Base-by-base conservation (phyloP, 1,140 invertebrate species). In the Argopecten irradians region DNA sequence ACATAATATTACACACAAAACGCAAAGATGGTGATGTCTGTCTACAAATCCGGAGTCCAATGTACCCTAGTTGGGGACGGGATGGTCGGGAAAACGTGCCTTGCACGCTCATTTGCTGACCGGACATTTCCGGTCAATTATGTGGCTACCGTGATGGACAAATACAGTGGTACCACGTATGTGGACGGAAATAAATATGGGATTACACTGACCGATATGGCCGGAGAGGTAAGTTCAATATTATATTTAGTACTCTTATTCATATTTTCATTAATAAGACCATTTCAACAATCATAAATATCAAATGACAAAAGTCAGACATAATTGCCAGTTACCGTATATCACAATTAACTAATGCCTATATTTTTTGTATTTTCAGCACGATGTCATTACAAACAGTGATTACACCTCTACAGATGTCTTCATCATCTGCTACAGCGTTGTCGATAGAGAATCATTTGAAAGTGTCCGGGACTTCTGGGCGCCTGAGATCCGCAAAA, bases 351-450 rank as follows among this genome's bases (percentile, higher is more conserved):
- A 39, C 36, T 39, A 39, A 39, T 8, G 13, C 36, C 13, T 13
- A 39, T 13, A 71, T n/a, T n/a, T 71, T 87, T 39, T 90, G n/a
- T 87, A 33, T 89, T 88, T 89, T 22, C 92, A 93, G 93, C 98
- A 99, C 96, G 98, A 99, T 96, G 96, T 98, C 92, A 96, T 99
- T 83, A 96, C 98, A 94, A 98, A 98, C 14, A 96, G 99, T 19
- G 98, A 98, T 36, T 99, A 99, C 96, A 98, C 98, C 92, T 98
- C 99, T 95, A 99, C 98, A 39, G 99, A 99, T 96, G 99, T 99
- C 85, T 99, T 99, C 96, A 97, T 99, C 90, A 98, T 99, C 83
- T 99, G 99, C 96, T 99, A 99, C 96, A 99, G 98, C 93, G 98
- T 99, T 88, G 98, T 99, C 83, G 99, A 98, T 91, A 98, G 98